Percentiles rank a stretch among this genome's conserved stretches.
These are phyloP conservation scores for Orthosia gothica DNA, from an alignment of 2,888 invertebrate species.

Conservation along the genomic window DNA sequence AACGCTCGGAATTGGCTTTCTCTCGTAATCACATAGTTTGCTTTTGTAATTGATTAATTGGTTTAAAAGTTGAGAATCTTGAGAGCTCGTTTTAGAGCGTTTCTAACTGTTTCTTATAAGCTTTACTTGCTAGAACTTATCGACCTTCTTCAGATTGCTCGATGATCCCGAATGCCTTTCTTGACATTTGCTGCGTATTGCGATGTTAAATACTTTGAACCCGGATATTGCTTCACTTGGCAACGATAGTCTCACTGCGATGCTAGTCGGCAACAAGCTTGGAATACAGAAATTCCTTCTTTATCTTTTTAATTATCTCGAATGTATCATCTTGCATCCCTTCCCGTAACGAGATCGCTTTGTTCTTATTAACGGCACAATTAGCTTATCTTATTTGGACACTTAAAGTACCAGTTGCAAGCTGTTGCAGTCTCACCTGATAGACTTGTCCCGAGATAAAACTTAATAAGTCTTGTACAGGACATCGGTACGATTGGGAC, in stretches of 20 bases:
- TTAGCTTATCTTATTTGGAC: constrained; percentile 47
- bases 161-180: constrained; percentile 58
- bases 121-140: constrained; percentile 28
- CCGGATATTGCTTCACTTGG: constrained; percentile 58
- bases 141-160: constrained; percentile 34
- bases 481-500: constrained; percentile 65
- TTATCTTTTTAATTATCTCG: constrained; percentile 47
- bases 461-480: constrained; percentile 69
- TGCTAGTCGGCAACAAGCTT: constrained; percentile 21
- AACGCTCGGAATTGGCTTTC: constrained; percentile 72
- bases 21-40: constrained; percentile 70
- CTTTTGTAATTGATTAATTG: constrained; percentile 71
- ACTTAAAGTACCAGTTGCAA: constrained; percentile 38
- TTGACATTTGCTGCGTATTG: constrained; percentile 61
- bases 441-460: constrained; percentile 59
- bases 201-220: constrained; percentile 67
- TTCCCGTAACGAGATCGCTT: constrained; percentile 37
- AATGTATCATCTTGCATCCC: constrained; percentile 28
- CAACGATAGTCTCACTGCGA: constrained; percentile 50
- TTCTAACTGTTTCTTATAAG: constrained; percentile 36
- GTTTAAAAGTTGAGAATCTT: constrained; percentile 41
- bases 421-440: constrained; percentile 29
- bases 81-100: constrained; percentile 39
- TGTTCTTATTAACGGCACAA: constrained; percentile 47
- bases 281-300: constrained; percentile 29